Base-by-base conservation (phyloP, 2,113 vertebrate genomes). In the Tringa solitaria region DNA sequence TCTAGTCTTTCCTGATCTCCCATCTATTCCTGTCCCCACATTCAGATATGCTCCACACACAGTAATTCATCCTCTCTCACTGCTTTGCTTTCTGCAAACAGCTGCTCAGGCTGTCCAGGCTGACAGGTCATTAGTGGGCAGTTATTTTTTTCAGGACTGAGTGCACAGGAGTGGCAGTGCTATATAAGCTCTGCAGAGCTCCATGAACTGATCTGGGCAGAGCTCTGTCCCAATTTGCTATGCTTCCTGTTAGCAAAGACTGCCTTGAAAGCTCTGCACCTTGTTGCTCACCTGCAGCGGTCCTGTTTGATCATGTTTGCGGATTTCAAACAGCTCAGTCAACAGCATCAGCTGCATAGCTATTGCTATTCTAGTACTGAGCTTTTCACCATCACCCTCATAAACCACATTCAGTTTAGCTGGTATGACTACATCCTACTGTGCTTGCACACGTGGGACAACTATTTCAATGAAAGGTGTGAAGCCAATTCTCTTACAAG, bases 1-100 rank as follows among this genome's bases (percentile, higher is more conserved):
- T 93, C 87, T 59, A 68, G 51, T 68, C 33, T 45, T 83, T 84
- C 91, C 45, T 43, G 5, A 20, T 84, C 74, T 95, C 67, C 69
- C 84, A 97, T 97, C 93, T 97, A 96, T 96, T 96, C 90, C 88
- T 90, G 95, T 96, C 95, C 87, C 70, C 85, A 92, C n/a, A 68
- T 53, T 90, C 94, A 95, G 95, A 91, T 89, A 80, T 80, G 83
- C 81, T 95, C 60, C 74, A 57, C 56, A 68, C 33, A 84, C 33
- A 87, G 84, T 91, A 94, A 96, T 97, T 92, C 90, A 96, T 97
- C 93, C 95, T 93, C 64, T 82, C 43, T 72, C 10, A 7, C 81
- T 2, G 14, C 90, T 83, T 76, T 54, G 79, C 73, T 92, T 92
- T 77, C 92, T 53, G 94, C 89, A 73, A 92, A 92, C 72, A 90